phyloP scores from a whole-genome alignment of 2,113 vertebrate species.

The Stictonetta naevosa region DNA sequence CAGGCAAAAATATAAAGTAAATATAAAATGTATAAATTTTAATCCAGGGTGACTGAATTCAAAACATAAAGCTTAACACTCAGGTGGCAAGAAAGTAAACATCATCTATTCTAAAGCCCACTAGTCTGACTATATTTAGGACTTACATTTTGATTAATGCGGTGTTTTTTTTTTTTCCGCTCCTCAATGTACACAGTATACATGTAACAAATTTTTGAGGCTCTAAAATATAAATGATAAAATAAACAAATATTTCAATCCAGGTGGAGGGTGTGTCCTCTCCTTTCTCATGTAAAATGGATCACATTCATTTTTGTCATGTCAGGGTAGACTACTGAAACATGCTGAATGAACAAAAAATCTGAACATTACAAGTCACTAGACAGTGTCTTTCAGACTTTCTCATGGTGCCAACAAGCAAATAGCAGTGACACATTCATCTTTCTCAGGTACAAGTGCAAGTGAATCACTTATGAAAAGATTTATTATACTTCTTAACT shows the following conservation, averaged over 20 bases:
- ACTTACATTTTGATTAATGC: not conserved
- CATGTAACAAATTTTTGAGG: not conserved
- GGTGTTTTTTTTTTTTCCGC: not conserved
- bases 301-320: not conserved
- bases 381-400: not conserved
- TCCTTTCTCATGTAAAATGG: not conserved
- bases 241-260: not conserved
- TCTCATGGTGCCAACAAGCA: not conserved
- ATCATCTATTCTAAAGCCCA: not conserved
- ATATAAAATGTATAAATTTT: not conserved
- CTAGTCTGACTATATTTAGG: not conserved
- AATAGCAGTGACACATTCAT: not conserved
- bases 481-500: not conserved
- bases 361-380: not conserved
- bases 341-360: not conserved
- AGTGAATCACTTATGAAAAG: not conserved
- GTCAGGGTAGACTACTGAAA: not conserved
- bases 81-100: not conserved
- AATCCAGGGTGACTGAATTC: not conserved
- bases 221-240: not conserved
- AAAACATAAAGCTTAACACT: not conserved
- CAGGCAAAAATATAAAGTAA: not conserved
- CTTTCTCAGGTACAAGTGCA: fast-evolving
- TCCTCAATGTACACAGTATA: not conserved
- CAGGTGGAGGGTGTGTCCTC: not conserved